These are phyloP conservation scores for Parasteatoda tepidariorum DNA, from an alignment of 1,140 invertebrate genomes.

Conservation along the genomic window DNA sequence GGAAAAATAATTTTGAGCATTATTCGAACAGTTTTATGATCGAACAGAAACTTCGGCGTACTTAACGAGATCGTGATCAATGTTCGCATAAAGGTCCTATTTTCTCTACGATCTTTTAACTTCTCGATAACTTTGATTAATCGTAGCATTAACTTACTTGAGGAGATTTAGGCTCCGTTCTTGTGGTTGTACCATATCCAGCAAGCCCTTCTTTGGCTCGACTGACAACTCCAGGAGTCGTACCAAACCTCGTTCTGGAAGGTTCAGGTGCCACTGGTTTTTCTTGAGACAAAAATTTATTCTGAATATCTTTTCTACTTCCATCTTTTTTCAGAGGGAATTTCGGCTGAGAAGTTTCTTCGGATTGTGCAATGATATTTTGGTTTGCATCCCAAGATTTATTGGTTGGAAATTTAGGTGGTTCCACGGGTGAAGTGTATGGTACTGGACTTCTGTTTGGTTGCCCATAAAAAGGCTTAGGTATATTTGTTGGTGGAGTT, in stretches of 20 bases:
- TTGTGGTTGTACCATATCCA: not conserved
- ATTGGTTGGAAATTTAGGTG: not conserved
- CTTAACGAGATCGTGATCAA: too few species aligned
- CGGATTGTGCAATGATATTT: not conserved
- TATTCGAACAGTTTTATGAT: too few species aligned
- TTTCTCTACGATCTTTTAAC: too few species aligned
- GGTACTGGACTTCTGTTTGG: conserved; percentile 39
- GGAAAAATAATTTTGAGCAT: too few species aligned
- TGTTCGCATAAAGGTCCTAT: too few species aligned
- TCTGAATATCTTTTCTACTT: conserved; percentile 26
- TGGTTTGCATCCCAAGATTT: conserved; percentile 19
- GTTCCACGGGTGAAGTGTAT: not conserved
- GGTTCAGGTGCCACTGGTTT: conserved; percentile 15
- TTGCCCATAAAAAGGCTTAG: conserved; percentile 38
- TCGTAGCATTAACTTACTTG: conserved; percentile 5
- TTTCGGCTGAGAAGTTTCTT: conserved; percentile 6
- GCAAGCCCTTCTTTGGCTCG: conserved; percentile 88
- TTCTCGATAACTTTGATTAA: too few species aligned
- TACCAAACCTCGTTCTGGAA: conserved; percentile 74
- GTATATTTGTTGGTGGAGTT: not conserved
- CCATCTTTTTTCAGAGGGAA: conserved; percentile 39
- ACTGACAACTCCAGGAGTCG: conserved; percentile 88
- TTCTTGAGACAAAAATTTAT: not conserved
- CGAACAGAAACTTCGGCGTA: too few species aligned
- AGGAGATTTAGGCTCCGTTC: conserved; percentile 33